Evolutionary conservation across 2,888 invertebrate species (phyloP), one percentile per base, ranked within the genome.

Genomic region (Dicycla oo): DNA sequence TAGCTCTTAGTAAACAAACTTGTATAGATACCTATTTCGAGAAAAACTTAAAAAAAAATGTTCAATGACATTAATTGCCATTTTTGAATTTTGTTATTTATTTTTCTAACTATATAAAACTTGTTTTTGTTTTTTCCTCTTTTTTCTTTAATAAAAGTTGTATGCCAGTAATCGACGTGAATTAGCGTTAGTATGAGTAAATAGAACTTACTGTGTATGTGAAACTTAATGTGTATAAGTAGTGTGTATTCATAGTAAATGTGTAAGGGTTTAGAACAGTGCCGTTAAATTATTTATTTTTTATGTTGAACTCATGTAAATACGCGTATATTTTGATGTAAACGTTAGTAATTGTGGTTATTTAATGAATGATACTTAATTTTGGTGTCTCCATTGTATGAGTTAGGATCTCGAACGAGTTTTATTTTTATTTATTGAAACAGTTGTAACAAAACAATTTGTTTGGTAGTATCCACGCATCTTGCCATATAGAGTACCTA

Each of bases 231-330:
- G 91, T 90, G 91, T 88, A 91, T 90, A 91, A 88, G 91, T 95
- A 94, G 93, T 87, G 90, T 91, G 93, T 94, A 94, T 89, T 93
- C 91, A 92, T 93, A 94, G 92, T 93, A 92, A 92, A 92, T 93
- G 92, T 93, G 88, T 95, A 94, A 94, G 94, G 91, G 89, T 91
- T 94, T 94, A 94, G 94, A 89, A 81, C 86, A 75, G 91, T 93
- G 93, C 86, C 89, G 92, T 95, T 95, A 95, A 94, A 95, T 96
- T 95, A 96, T 96, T 95, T 96, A 96, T 96, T 95, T 94, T 86
- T 94, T 94, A 95, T 94, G 96, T 96, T 96, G 95, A 93, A 93
- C 91, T 92, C 91, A 88, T 96, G 95, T 95, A 95, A 93, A 95
- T 95, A 95, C 80, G 91, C 93, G 92, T 87, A 94, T 93, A 93